Conservation (phyloP, 1,140 invertebrate species). For the Brachionus sp. region DNA sequence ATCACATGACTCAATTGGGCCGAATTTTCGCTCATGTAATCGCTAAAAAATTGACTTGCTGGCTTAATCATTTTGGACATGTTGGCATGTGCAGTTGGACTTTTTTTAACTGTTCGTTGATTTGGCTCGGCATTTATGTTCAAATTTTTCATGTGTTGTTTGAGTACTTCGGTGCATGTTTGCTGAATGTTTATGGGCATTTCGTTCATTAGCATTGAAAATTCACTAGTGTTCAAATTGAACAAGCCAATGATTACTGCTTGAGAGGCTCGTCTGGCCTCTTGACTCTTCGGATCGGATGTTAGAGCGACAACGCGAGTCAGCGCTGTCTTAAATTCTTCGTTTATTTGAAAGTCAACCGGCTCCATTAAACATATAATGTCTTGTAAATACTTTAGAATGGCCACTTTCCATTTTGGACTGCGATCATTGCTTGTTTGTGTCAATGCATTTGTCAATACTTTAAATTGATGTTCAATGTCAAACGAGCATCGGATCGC, state of each 20-base stretch:
- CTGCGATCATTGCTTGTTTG: conserved; percentile 82
- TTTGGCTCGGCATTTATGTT: conserved; percentile 47
- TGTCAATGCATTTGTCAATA: conserved; percentile 72
- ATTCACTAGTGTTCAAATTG: conserved; percentile 80
- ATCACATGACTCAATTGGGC: conserved; percentile 73
- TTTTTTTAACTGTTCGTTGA: conserved; percentile 41
- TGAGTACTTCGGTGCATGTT: conserved; percentile 75
- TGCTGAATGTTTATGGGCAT: conserved; percentile 77
- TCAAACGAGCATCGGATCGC: conserved; percentile 73
- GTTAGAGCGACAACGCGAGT: conserved; percentile 64
- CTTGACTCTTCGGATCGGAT: conserved; percentile 64
- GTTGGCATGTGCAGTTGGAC: conserved; percentile 51
- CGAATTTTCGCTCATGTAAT: conserved; percentile 64
- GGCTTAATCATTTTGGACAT: neutral
- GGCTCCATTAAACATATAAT: conserved; percentile 58
- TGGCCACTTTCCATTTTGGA: conserved; percentile 65
- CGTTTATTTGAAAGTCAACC: conserved; percentile 57
- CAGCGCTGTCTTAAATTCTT: conserved; percentile 60
- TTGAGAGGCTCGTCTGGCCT: conserved; percentile 74
- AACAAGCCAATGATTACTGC: conserved; percentile 78
- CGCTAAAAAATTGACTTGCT: conserved; percentile 3
- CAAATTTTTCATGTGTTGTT: conserved; percentile 68
- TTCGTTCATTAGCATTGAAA: conserved; percentile 75
- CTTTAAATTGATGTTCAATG: conserved; percentile 66
- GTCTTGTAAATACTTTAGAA: conserved; percentile 59